Conservation (phyloP, 2,113 vertebrate genomes). For the Calidris pugnax region DNA sequence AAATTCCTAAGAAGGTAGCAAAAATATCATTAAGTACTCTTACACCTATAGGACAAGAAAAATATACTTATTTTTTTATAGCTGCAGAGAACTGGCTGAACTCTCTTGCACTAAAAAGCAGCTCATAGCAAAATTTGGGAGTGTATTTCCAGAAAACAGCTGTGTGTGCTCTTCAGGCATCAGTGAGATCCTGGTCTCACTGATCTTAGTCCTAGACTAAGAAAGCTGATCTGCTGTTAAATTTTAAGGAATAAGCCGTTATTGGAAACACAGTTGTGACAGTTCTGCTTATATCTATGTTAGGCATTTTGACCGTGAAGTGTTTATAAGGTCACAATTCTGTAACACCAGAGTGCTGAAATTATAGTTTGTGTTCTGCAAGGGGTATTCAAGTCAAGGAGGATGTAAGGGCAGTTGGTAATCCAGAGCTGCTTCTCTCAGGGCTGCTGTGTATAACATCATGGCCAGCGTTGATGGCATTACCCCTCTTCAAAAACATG, state of each 20-base stretch:
- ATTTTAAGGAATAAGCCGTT: not conserved
- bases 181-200: not conserved
- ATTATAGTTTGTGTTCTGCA: not conserved
- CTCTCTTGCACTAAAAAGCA: not conserved
- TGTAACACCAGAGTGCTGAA: not conserved
- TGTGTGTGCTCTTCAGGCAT: not conserved
- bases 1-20: not conserved
- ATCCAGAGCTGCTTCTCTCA: not conserved
- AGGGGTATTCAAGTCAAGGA: not conserved
- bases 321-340: not conserved
- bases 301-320: not conserved
- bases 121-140: not conserved
- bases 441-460: not conserved
- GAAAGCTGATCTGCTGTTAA: not conserved
- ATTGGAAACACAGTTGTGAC: not conserved
- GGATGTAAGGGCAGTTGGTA: not conserved
- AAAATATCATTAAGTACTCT: not conserved
- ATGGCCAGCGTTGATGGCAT: not conserved
- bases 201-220: not conserved
- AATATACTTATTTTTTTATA: not conserved
- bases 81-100: not conserved
- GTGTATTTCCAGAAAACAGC: not conserved
- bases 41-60: not conserved
- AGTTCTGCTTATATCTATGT: not conserved
- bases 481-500: not conserved